Evolutionary conservation across 2,888 invertebrate genomes (phyloP).

Genomic region (Phorcus lineatus): DNA sequence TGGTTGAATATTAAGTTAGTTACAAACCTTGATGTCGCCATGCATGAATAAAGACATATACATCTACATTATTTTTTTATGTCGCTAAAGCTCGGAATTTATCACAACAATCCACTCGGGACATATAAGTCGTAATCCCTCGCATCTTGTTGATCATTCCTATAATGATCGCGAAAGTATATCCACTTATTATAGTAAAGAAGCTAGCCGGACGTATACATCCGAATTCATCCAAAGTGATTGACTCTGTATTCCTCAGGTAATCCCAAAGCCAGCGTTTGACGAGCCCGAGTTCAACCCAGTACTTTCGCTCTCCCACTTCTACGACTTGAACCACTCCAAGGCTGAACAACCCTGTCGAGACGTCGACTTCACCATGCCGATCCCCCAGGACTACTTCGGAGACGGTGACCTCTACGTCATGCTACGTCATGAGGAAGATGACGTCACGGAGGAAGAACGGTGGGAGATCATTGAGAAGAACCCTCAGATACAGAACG

Average conservation of each 20-base stretch:
- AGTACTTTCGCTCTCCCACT: slow-evolving; percentile 46
- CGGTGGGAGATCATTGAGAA: slow-evolving; percentile 33
- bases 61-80: too few relatives aligned
- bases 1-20: too few relatives aligned
- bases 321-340: slow-evolving; percentile 41
- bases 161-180: too few relatives aligned
- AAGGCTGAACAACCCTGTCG: slow-evolving; percentile 25
- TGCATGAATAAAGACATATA: too few relatives aligned
- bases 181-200: too few relatives aligned
- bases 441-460: not conserved
- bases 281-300: slow-evolving; percentile 38
- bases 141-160: too few relatives aligned
- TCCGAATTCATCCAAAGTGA: too few relatives aligned
- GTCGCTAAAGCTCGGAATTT: too few relatives aligned
- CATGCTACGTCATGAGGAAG: slow-evolving; percentile 26
- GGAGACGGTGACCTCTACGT: slow-evolving; percentile 40
- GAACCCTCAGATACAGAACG: slow-evolving; percentile 24
- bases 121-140: too few relatives aligned
- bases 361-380: slow-evolving; percentile 39
- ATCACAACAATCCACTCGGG: too few relatives aligned
- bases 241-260: slow-evolving; percentile 27
- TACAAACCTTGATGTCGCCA: too few relatives aligned
- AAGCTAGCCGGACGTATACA: too few relatives aligned
- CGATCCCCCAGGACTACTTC: slow-evolving; percentile 44
- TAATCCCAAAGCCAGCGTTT: slow-evolving; percentile 41